Evolutionary conservation across 1,140 invertebrate species (phyloP), one percentile per base, ranked within the genome.

Genomic region (Diabrotica undecimpunctata): DNA sequence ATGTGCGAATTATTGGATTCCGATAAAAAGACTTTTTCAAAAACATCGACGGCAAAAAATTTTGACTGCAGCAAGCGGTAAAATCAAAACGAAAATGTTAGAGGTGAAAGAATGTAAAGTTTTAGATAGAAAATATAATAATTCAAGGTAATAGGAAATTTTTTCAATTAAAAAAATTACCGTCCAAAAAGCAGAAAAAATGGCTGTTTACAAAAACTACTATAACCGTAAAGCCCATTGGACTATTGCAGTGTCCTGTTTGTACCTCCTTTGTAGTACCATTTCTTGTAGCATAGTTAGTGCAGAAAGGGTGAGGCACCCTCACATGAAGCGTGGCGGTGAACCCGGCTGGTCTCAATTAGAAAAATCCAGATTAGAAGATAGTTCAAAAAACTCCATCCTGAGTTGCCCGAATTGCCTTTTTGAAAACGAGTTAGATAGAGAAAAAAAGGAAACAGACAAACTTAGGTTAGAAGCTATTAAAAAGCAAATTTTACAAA

Each of bases 401-500:
- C 25, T 71, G 4, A 63, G 65, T 41, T 79, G 77, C 66, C 77
- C 77, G 36, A 78, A 79, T 67, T 79, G 77, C 64, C 51, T 79
- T 13, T 76, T 73, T 25, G 74, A 76, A 53, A 73, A 69, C 39
- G 62, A 71, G 14, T 54, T 66, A 14, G 70, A 69, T 53, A 65
- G 56, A 25, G 62, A 74, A 57, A 70, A 81, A 65, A 67, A 80
- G 66, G 80, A 82, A 51, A 72, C 77, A 55, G 87, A 90, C 67
- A 80, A 82, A 14, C 77, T 89, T 25, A 81, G 90, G 55, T 78
- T 92, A 37, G 89, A 91, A 73, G 87, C 88, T 2, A 91, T 92
- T 70, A 91, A 91, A 74, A 83, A 85, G 54, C 89, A 91, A 77
- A 91, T 92, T 66, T 78, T 92, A 10, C 84, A 84, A 7, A 92